Conservation (phyloP, 2,113 vertebrate species). For the Hydrochoerus hydrochaeris region DNA sequence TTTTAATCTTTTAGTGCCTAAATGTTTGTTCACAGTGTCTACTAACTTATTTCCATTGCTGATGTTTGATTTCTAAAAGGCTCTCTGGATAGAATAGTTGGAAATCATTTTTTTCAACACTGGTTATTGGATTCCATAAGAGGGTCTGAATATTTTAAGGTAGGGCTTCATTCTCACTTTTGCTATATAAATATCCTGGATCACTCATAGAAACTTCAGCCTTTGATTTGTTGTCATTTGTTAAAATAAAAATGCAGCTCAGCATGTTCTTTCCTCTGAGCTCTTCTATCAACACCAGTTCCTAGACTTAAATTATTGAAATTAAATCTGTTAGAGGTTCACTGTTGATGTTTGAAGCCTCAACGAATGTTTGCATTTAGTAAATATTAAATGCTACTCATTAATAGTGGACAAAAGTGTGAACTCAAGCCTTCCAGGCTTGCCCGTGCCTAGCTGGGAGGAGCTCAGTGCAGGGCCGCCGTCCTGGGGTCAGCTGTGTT, state of each 20-base stretch:
- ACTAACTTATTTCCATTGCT: conserved; percentile 22
- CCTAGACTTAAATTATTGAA: conserved; percentile 6
- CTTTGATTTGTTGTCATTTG: not conserved
- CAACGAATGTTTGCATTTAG: not conserved
- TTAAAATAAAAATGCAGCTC: conserved; percentile 17
- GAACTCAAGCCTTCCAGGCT: not conserved
- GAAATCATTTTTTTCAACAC: not conserved
- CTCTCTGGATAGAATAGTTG: not conserved
- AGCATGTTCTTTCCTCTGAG: not conserved
- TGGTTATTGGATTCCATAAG: not conserved
- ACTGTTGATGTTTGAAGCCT: conserved; percentile 35
- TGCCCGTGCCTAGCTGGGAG: not conserved
- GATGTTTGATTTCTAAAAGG: conserved; percentile 19
- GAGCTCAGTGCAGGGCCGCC: not conserved
- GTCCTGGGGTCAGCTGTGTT: not conserved
- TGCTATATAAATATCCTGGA: not conserved
- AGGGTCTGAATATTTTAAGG: not conserved
- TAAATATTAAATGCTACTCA: not conserved
- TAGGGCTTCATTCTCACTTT: not conserved
- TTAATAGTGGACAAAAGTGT: not conserved
- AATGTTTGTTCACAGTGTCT: not conserved
- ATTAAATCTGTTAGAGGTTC: not conserved
- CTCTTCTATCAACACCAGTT: not conserved
- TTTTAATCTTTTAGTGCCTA: not conserved
- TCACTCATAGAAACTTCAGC: not conserved